Base-by-base conservation (phyloP, 2,113 vertebrate genomes). In the Gallinago jamesoni region DNA sequence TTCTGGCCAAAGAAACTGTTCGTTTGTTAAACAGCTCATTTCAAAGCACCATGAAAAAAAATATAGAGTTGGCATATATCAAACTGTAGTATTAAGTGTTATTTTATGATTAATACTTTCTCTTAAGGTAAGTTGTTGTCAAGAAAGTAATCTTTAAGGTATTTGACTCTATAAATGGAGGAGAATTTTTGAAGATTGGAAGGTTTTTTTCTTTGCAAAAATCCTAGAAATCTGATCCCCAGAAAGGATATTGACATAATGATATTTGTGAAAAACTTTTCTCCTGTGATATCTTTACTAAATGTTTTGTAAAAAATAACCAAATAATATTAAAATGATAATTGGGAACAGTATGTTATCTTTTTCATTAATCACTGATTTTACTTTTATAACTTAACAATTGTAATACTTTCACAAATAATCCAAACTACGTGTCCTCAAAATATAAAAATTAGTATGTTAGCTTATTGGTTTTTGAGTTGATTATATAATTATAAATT, bases 401-500 rank as follows among this genome's bases (percentile, higher is more conserved):
- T 7, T 81, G 1, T 18, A 82, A 84, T 45, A 28, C 2, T 89
- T 70, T 11, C 1, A 47, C 8, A 6, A 72, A 80, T 69, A 89
- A 63, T 64, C 6, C 0, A 0, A 64, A 31, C 20, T 19, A 4
- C 0, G 0, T 63, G 24, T 30, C 20, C 11, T 84, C 20, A 72
- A 62, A 77, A 52, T 68, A 39, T 27, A 35, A 56, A 69, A 82
- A 6, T 15, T 23, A 12, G 9, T 21, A 2, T 43, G 78, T 84
- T 79, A 28, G 2, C 24, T 41, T 69, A 23, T 59, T 35, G 0
- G 0, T 15, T 52, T 84, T 50, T 57, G 13, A 35, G 30, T 84
- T 91, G 67, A 52, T 81, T 64, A 35, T 74, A 1, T 39, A 84
- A 60, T 30, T 82, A 43, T 43, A 43, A 43, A 43, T 43, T 43